Base-by-base conservation (phyloP, 2,797 vertebrate species). In the Agapornis canus region DNA sequence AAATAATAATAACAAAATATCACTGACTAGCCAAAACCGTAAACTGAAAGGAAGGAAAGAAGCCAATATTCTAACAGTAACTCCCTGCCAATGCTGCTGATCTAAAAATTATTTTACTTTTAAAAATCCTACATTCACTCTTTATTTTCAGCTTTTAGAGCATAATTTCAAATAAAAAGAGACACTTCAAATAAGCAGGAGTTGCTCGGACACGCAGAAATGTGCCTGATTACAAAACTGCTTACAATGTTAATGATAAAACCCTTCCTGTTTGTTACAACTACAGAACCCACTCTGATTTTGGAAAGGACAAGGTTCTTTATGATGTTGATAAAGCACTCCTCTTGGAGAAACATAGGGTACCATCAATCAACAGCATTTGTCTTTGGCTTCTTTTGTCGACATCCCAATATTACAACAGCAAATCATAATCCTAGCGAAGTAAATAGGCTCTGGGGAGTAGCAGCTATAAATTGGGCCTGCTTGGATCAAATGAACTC, bases 341-440 rank as follows among this genome's bases (percentile, higher is more conserved):
- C 52, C 91, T 97, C 94, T 94, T 92, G 78, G 78, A 96, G 97
- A 97, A 91, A 95, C 91, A 86, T 10, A 88, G 88, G 91, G 76
- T 65, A 90, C 97, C 95, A 97, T 97, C 96, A 95, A 94, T 97
- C 97, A 97, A 80, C 71, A 86, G 31, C 96, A 96, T 95, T 97
- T 97, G 92, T 96, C 91, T 95, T 93, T 70, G 79, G 94, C 86
- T 97, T 94, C 89, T 97, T 95, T 95, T 76, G 89, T 96, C 95
- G 96, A 97, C 94, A 95, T 96, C 95, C 96, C 96, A 97, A 96
- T 97, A 97, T 97, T 97, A 96, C 91, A 92, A 95, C 94, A 96
- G 97, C 97, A 97, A 97, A 98, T 97, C 97, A 98, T 97, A 97
- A 97, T 95, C 93, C 94, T 79, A 92, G 93, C 90, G 77, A 93